Conservation (phyloP, 2,797 vertebrate species). For the Sus cebifrons region DNA sequence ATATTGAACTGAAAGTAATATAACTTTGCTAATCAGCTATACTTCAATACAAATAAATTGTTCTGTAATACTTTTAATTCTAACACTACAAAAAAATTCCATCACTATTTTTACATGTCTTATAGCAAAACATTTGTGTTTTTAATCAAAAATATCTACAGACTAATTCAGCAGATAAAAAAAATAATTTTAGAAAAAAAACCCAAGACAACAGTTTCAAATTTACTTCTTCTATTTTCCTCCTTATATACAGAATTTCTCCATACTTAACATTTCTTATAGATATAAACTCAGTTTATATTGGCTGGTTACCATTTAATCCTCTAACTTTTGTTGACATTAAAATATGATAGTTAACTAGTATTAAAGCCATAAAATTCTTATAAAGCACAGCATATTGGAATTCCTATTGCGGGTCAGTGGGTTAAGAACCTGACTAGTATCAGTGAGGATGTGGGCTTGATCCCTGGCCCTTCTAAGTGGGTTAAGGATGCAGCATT, state of each 20-base stretch:
- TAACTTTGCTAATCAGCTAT: no score
- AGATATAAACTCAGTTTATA: constrained; percentile 88
- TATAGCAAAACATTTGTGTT: constrained; percentile 48
- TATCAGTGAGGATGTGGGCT: no score
- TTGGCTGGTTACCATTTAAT: constrained; percentile 90
- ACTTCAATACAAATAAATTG: no score
- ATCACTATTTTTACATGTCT: not conserved
- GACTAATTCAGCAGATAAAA: constrained; percentile 84
- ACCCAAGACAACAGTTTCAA: constrained; percentile 89
- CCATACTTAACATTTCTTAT: constrained; percentile 90
- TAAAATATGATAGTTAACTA: constrained; percentile 92
- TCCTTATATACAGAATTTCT: constrained; percentile 91
- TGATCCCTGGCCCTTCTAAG: no score
- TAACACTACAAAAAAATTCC: constrained; percentile 81
- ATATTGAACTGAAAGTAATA: no score
- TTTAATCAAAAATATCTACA: constrained; percentile 76
- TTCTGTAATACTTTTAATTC: constrained; percentile 67
- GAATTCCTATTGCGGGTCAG: no score
- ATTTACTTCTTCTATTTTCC: constrained; percentile 90
- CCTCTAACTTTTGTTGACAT: constrained; percentile 92
- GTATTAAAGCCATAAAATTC: constrained; percentile 95
- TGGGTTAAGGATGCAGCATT: no score
- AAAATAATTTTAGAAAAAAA: constrained; percentile 85
- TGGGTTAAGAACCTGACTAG: no score
- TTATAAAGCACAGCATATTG: constrained; percentile 93